Evolutionary conservation across 2,888 invertebrate genomes (phyloP).

Genomic region (Epistrophe grossulariae): DNA sequence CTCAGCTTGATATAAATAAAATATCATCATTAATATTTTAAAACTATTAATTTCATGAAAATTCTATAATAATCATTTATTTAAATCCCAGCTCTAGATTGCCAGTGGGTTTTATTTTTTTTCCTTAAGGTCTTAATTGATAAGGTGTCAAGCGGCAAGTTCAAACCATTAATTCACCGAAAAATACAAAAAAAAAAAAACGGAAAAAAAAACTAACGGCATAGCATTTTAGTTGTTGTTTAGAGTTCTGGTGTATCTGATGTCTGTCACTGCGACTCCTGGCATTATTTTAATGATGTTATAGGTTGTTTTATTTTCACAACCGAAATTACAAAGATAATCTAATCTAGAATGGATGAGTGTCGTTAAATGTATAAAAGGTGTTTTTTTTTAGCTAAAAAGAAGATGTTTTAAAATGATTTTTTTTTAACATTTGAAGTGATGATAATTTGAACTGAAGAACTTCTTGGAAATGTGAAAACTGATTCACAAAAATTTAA

Average conservation of each 20-base stretch:
- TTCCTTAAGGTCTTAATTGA: constrained; percentile 62
- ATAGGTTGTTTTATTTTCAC: constrained; percentile 36
- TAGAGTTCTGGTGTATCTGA: background rate
- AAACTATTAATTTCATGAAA: constrained; percentile 25
- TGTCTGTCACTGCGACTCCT: constrained; percentile 39
- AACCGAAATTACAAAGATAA: constrained; percentile 22
- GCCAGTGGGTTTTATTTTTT: constrained; percentile 17
- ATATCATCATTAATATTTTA: constrained; percentile 18
- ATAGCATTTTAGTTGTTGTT: background rate
- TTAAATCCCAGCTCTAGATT: constrained; percentile 24
- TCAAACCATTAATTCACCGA: constrained; percentile 42
- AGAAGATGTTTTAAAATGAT: background rate
- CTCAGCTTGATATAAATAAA: constrained; percentile 3
- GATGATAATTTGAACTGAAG: no score
- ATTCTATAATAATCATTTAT: constrained; percentile 20
- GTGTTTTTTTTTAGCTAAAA: background rate
- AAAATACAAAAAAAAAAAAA: background rate
- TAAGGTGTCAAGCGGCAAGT: constrained; percentile 64
- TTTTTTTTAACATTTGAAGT: no score
- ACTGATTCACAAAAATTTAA: no score
- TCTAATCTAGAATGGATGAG: background rate
- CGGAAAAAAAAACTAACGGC: background rate
- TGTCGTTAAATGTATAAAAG: background rate
- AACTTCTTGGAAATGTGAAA: no score
- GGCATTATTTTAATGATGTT: constrained; percentile 46